phyloP scores from a whole-genome alignment of 1,140 invertebrate genomes.

The Pseudoatta argentina region DNA sequence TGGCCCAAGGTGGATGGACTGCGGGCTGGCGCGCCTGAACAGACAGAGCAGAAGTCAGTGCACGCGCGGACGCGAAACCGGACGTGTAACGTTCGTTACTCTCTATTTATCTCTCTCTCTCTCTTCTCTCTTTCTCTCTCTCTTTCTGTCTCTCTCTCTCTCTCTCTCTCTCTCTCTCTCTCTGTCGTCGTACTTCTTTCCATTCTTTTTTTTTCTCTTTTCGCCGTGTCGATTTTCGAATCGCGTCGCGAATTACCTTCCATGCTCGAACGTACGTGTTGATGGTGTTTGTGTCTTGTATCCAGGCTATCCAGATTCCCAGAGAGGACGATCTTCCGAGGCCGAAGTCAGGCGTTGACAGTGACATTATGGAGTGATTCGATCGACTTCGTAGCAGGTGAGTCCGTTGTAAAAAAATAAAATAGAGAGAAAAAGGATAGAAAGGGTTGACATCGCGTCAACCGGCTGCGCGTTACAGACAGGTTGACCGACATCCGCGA shows the following conservation, averaged over 20 bases:
- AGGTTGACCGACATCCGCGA: neutral
- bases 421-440: neutral
- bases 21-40: constrained; percentile 71
- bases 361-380: constrained; percentile 57
- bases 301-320: neutral
- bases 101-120: neutral
- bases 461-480: neutral
- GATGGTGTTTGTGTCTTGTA: constrained; percentile 48
- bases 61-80: constrained; percentile 82
- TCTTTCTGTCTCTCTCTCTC: too few species aligned
- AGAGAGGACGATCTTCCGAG: neutral
- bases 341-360: constrained; percentile 32
- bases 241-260: neutral
- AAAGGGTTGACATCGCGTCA: neutral
- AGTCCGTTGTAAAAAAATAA: neutral
- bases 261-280: constrained; percentile 10
- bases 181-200: neutral
- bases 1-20: constrained; percentile 72
- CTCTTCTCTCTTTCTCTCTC: too few species aligned
- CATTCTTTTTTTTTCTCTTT: neutral
- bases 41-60: constrained; percentile 80
- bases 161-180: neutral
- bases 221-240: neutral
- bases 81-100: constrained; percentile 71
- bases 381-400: constrained; percentile 43